Evolutionary conservation across 2,797 vertebrate genomes (phyloP), one percentile per base, ranked within the genome.

Genomic region (Siniperca obscura): DNA sequence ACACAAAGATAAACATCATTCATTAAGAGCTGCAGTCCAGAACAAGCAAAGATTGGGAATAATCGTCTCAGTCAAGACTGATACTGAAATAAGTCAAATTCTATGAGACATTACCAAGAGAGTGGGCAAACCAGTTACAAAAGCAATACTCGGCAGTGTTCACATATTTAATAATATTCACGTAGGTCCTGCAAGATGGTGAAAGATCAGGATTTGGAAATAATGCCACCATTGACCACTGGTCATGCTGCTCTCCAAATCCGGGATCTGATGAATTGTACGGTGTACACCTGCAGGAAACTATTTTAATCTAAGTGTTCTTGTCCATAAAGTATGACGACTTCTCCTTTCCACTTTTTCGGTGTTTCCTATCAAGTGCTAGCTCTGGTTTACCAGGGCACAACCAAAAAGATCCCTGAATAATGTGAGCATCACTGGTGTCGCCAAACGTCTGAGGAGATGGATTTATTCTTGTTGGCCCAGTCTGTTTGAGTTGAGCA

Each of bases 111-210:
- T 74, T 60, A 80, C 48, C 40, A 71, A 72, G 46, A 42, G 16
- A 80, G 55, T 44, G 1, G 38, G 68, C 10, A 75, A 78, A 69
- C 57, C 52, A 27, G 64, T 85, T 76, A 88, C 34, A 68, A 81
- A 90, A 85, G 70, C 64, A 86, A 84, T 78, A 74, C 70, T 78
- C 6, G 44, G 82, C 85, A 89, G 81, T 74, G 78, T 86, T 90
- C 34, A 74, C 60, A 72, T 64, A 74, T 73, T 76, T 50, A 69
- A 65, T 38, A 61, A 34, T 85, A 76, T 74, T 76, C 12, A 46
- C 50, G 42, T 65, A 66, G 75, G 69, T 86, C 81, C 80, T 78
- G 76, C 34, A 75, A 36, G 53, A 53, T 30, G n/a, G 16, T 65
- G 60, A 59, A 30, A 30, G 7, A 53, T 56, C 48, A 42, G 9